Evolutionary conservation across 1,140 invertebrate species (phyloP), one percentile per base, ranked within the genome.

Genomic region (Zaprionus taronus): DNA sequence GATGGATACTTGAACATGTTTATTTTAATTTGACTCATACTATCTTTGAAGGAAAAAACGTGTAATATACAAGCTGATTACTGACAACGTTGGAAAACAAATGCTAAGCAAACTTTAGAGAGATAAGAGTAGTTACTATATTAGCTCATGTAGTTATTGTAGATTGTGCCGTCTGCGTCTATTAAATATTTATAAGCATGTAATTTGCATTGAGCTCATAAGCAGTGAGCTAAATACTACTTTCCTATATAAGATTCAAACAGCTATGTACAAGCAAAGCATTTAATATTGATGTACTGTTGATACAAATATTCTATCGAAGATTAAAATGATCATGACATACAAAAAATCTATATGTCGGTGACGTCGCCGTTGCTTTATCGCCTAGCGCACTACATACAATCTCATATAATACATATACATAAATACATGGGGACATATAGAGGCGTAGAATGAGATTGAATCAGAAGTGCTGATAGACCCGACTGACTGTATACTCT

Each of bases 271-370:
- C 24, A 22, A 62, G n/a, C 26, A 38, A 2, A 17, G n/a, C 6
- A 47, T 47, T 17, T 17, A 9, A 49, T 53, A 53, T 62, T 55
- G 34, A 62, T 73, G 57, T 26, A 44, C 24, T 26, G 28, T 61
- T 68, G 56, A 73, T 73, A 60, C 60, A 67, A 55, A 20, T 20
- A 28, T 17, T 72, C 31, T 82, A 81, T 82, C 61, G 65, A 9
- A 61, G 70, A 89, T 89, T 79, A 72, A 83, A 87, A 78, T 71
- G 83, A 87, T 87, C 83, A 89, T 87, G 84, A 89, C 83, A 89
- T 80, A 83, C 56, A 83, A 82, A 79, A 72, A 89, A 79, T 87
- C 65, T 71, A 89, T 79, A 63, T 58, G 58, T 22, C 67, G 55
- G 69, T 87, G 83, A 83, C 80, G 80, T 70, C 63, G 41, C 60